Conservation (phyloP, 2,113 vertebrate genomes). For the Muscicapa adusta region DNA sequence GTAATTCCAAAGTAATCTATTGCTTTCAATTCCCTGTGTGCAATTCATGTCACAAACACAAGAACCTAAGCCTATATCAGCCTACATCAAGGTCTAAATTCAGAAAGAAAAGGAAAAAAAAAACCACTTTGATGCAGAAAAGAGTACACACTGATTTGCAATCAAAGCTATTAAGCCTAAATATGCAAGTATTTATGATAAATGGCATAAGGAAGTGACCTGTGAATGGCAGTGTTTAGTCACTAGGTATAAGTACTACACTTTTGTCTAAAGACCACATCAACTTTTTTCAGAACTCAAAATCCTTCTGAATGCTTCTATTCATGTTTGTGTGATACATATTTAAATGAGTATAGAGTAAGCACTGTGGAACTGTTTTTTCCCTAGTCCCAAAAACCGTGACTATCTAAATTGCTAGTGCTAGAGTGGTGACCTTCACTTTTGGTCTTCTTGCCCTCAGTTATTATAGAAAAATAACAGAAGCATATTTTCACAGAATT, state of each 20-base stretch:
- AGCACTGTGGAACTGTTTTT: neutral
- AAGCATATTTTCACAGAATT: neutral
- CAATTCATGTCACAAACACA: neutral
- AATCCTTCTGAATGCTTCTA: neutral
- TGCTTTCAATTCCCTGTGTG: neutral
- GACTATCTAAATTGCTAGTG: neutral
- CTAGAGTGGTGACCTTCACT: neutral
- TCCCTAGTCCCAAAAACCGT: neutral
- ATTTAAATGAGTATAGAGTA: neutral
- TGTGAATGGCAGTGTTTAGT: neutral
- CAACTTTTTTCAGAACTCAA: neutral
- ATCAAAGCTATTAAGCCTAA: neutral
- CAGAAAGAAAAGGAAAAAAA: neutral
- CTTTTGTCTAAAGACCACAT: neutral
- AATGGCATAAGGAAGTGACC: neutral
- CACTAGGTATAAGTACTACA: neutral
- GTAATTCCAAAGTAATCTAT: neutral
- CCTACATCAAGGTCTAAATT: neutral
- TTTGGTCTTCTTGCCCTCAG: neutral
- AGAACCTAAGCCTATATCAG: neutral
- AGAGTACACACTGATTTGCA: neutral
- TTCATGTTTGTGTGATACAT: neutral
- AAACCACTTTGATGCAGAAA: neutral
- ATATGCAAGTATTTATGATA: neutral
- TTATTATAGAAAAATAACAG: neutral